Evolutionary conservation across 2,888 invertebrate genomes (phyloP).

Genomic region (Drosophila kambysellisi): DNA sequence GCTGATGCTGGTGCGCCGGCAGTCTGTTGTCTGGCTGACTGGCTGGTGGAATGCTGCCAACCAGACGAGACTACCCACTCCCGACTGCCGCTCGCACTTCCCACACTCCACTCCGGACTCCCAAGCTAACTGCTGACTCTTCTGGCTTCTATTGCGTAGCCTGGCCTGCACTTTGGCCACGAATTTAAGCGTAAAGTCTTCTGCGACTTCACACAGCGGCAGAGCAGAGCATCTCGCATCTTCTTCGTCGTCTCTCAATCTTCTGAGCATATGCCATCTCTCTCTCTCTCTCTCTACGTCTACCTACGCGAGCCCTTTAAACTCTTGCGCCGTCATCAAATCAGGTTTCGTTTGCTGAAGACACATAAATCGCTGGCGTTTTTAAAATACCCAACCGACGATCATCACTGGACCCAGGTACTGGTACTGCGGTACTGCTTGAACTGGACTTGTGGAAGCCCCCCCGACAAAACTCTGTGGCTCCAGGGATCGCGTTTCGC

Average conservation of each 20-base stretch:
- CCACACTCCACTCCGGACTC: neutral
- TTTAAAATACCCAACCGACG: constrained; percentile 62
- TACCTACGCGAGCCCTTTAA: constrained; percentile 74
- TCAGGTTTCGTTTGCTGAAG: constrained; percentile 70
- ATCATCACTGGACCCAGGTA: constrained; percentile 16
- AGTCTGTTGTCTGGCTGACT: constrained; percentile 2
- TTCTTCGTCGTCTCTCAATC: constrained; percentile 15
- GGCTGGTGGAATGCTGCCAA: constrained; percentile 46
- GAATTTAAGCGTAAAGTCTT: constrained; percentile 48
- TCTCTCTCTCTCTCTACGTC: constrained; percentile 4
- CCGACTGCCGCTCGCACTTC: constrained; percentile 3
- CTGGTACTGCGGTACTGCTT: constrained; percentile 7
- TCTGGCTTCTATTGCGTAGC: constrained; percentile 48
- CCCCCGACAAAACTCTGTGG: constrained; percentile 1
- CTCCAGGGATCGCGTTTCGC: constrained; percentile 10
- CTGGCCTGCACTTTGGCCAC: constrained; percentile 62
- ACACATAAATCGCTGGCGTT: constrained; percentile 74
- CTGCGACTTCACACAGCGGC: constrained; percentile 41
- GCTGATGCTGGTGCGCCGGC: constrained; percentile 12
- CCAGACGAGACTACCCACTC: constrained; percentile 32
- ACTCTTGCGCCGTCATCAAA: constrained; percentile 75
- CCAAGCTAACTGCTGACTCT: neutral
- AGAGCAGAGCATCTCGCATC: constrained; percentile 19
- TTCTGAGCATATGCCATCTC: constrained; percentile 24
- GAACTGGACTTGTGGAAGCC: constrained; percentile 3